These are phyloP conservation scores for Beris morrisii DNA, from an alignment of 2,888 invertebrate species.

Conservation along the genomic window DNA sequence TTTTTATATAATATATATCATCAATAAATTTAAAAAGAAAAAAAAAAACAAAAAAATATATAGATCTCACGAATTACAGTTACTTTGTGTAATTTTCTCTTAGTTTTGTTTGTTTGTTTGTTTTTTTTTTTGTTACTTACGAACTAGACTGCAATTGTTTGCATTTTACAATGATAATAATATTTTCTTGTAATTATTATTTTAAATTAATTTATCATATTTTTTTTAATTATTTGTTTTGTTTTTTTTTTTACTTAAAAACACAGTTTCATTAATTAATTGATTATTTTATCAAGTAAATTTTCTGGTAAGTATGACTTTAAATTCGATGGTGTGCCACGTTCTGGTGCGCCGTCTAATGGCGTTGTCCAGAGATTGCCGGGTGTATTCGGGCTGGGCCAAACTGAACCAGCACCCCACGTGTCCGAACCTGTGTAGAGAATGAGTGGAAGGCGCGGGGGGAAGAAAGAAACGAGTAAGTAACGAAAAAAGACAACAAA, in stretches of 20 bases:
- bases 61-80: no score
- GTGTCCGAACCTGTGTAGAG: slow-evolving; percentile 54
- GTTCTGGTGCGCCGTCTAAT: slow-evolving; percentile 71
- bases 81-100: no score
- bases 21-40: no score
- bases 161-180: no score
- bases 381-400: slow-evolving; percentile 54
- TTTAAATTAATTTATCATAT: neutral
- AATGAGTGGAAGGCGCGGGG: no score
- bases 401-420: slow-evolving; percentile 61
- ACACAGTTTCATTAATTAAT: no score
- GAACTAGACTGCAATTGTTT: neutral
- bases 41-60: no score
- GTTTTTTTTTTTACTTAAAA: neutral
- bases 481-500: neutral
- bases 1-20: slow-evolving; percentile 10
- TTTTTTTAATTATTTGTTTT: slow-evolving; percentile 2
- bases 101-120: no score
- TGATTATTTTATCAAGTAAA: slow-evolving; percentile 79
- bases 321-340: slow-evolving; percentile 81
- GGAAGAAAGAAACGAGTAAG: no score
- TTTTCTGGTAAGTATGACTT: slow-evolving; percentile 87
- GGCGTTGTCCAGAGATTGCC: slow-evolving; percentile 65
- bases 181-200: no score
- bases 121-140: no score